Conservation (phyloP, 2,888 invertebrate species). For the Trachelus tabidus region DNA sequence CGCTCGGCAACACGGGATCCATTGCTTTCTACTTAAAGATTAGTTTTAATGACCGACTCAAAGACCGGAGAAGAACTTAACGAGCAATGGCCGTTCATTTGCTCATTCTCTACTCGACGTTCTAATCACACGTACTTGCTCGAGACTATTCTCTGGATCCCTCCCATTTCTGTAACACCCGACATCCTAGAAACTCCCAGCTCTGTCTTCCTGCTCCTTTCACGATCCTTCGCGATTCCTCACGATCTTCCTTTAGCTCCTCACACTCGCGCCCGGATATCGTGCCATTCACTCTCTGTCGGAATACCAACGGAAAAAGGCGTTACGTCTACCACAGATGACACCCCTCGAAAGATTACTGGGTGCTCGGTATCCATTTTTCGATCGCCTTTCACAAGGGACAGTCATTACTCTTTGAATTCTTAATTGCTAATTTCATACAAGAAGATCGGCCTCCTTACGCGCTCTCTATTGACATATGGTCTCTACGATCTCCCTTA, state of each 20-base stretch:
- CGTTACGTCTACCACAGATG: constrained; percentile 17
- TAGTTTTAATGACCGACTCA: constrained; percentile 30
- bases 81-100: constrained; percentile 19
- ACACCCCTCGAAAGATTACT: constrained; percentile 10
- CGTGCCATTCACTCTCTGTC: not conserved
- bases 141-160: not conserved
- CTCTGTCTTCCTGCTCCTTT: too few relatives aligned
- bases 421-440: not conserved
- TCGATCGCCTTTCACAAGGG: not conserved
- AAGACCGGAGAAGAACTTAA: constrained; percentile 14
- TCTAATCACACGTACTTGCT: constrained; percentile 27
- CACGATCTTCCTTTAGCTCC: not conserved
- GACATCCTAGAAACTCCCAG: not conserved
- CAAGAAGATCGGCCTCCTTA: not conserved
- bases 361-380: not conserved
- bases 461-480: not conserved
- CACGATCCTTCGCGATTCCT: too few relatives aligned
- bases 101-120: constrained; percentile 21
- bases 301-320: constrained; percentile 12
- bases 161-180: not conserved
- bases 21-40: constrained; percentile 32
- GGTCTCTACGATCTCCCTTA: not conserved
- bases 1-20: constrained; percentile 21
- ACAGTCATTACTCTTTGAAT: not conserved
- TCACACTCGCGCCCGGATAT: not conserved